These are phyloP conservation scores for Cavia aperea DNA, from an alignment of 2,113 vertebrate species.

Conservation along the genomic window DNA sequence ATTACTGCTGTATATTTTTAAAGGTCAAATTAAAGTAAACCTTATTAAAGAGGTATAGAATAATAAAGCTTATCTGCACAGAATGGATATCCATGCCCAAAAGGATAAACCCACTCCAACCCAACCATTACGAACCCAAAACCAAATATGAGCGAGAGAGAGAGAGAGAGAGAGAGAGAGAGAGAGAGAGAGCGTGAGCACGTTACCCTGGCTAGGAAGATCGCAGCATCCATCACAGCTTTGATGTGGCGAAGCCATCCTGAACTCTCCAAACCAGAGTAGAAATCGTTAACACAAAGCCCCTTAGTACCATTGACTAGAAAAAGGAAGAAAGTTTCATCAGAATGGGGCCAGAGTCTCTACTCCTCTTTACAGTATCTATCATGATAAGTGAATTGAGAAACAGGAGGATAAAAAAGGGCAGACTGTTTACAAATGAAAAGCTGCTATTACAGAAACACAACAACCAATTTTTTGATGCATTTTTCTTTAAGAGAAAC, in stretches of 20 bases:
- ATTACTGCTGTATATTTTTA: neutral
- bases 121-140: neutral
- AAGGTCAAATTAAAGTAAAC: neutral
- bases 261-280: constrained; percentile 89
- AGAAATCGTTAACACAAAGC: constrained; percentile 89
- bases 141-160: neutral
- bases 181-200: too few relatives aligned
- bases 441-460: neutral
- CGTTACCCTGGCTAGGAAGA: constrained; percentile 90
- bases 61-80: neutral
- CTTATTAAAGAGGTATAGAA: neutral
- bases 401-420: neutral
- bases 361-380: neutral
- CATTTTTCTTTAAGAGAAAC: constrained; percentile 12
- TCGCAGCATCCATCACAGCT: constrained; percentile 90
- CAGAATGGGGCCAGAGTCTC: neutral
- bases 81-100: neutral
- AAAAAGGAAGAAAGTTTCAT: constrained; percentile 52
- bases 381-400: neutral
- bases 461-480: neutral
- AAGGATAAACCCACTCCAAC: neutral
- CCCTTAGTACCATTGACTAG: constrained; percentile 87
- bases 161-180: too few relatives aligned
- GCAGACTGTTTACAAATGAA: neutral
- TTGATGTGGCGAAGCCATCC: constrained; percentile 97